Evolutionary conservation across 2,113 vertebrate species (phyloP).

Genomic region (Alligator mississippiensis): DNA sequence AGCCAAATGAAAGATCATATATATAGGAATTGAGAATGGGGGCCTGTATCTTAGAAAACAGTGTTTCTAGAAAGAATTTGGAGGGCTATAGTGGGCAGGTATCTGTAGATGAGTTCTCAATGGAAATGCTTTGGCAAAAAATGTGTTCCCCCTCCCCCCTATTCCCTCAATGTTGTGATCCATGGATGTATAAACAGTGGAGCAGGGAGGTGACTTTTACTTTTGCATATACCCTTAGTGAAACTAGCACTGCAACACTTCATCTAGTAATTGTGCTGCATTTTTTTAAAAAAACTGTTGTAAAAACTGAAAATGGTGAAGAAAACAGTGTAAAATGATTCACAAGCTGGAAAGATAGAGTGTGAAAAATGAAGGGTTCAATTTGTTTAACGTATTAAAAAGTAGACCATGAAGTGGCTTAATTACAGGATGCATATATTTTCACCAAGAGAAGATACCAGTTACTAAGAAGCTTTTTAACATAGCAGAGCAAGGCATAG

Average conservation of each 20-base stretch:
- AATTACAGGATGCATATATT: neutral
- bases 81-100: neutral
- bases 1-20: slow-evolving; percentile 30
- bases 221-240: neutral
- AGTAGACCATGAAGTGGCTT: neutral
- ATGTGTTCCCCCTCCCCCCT: too few species aligned
- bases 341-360: neutral
- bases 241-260: neutral
- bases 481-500: neutral
- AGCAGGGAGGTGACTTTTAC: neutral
- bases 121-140: neutral
- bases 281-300: neutral
- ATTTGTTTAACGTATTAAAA: neutral
- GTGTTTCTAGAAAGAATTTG: neutral
- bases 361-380: neutral
- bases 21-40: slow-evolving; percentile 43
- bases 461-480: neutral
- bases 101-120: neutral
- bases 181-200: neutral
- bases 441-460: neutral
- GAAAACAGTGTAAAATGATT: neutral
- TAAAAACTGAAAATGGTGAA: neutral
- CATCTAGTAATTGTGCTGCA: neutral
- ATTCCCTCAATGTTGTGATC: too few species aligned
- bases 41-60: neutral